These are phyloP conservation scores for Megaceryle alcyon DNA, from an alignment of 2,797 vertebrate genomes.

Conservation along the genomic window DNA sequence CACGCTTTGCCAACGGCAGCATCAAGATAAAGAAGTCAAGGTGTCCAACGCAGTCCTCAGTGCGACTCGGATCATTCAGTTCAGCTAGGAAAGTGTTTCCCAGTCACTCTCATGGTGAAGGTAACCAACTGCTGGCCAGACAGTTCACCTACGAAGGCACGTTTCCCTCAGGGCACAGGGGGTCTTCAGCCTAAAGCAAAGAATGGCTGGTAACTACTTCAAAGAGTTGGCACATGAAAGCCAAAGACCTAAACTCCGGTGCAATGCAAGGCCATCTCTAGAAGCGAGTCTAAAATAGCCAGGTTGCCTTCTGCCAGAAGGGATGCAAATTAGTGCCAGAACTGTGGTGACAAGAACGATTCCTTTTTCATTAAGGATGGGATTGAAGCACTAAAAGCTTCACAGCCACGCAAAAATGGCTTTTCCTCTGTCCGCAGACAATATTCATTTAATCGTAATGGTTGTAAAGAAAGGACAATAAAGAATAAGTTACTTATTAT, in stretches of 20 bases:
- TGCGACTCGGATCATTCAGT: fast-evolving
- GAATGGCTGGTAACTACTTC: neutral
- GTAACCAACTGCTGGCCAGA: neutral
- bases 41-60: neutral
- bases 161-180: fast-evolving
- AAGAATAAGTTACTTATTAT: neutral
- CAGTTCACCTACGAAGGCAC: neutral
- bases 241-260: neutral
- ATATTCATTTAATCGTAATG: neutral
- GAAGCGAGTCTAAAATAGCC: neutral
- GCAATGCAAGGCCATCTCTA: neutral
- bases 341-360: neutral
- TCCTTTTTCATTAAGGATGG: neutral
- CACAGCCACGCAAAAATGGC: neutral
- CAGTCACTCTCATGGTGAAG: neutral
- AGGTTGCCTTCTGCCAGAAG: neutral
- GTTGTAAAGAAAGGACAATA: neutral
- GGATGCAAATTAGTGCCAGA: neutral
- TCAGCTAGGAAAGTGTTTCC: neutral
- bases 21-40: neutral
- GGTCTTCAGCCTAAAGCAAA: neutral
- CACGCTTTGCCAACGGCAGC: fast-evolving
- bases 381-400: neutral
- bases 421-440: neutral
- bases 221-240: neutral